These are phyloP conservation scores for Aramus guarauna DNA, from an alignment of 2,113 vertebrate species.

Conservation along the genomic window DNA sequence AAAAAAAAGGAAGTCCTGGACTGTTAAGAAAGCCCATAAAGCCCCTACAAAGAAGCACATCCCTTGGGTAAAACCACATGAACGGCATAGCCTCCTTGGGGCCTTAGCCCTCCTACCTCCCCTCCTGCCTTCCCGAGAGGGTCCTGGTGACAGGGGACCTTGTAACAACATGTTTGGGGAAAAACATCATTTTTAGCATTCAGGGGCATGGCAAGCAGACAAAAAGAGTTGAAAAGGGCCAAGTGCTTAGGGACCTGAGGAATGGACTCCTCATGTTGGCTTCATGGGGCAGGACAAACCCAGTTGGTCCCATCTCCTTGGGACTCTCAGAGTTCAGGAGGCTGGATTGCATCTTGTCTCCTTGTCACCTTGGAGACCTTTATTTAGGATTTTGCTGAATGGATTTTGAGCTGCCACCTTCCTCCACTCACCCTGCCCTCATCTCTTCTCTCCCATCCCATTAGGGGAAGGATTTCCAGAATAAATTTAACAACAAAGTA, in stretches of 20 bases:
- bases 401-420: background rate
- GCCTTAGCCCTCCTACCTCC: background rate
- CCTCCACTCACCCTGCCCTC: rapidly evolving
- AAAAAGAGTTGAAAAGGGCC: background rate
- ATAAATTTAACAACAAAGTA: background rate
- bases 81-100: rapidly evolving
- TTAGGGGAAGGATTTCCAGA: background rate
- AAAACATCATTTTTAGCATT: background rate
- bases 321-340: rapidly evolving
- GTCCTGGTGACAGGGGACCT: rapidly evolving
- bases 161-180: rapidly evolving
- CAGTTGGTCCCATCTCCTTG: background rate
- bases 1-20: background rate
- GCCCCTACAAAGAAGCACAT: background rate
- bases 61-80: background rate
- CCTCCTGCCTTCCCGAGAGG: background rate
- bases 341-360: background rate
- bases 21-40: background rate
- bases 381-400: background rate
- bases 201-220: background rate
- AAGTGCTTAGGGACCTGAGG: background rate
- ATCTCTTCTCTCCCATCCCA: background rate
- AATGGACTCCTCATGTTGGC: rapidly evolving
- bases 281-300: background rate
- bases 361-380: background rate